phyloP scores from a whole-genome alignment of 2,113 vertebrate species.

The Chaetodon trifascialis region DNA sequence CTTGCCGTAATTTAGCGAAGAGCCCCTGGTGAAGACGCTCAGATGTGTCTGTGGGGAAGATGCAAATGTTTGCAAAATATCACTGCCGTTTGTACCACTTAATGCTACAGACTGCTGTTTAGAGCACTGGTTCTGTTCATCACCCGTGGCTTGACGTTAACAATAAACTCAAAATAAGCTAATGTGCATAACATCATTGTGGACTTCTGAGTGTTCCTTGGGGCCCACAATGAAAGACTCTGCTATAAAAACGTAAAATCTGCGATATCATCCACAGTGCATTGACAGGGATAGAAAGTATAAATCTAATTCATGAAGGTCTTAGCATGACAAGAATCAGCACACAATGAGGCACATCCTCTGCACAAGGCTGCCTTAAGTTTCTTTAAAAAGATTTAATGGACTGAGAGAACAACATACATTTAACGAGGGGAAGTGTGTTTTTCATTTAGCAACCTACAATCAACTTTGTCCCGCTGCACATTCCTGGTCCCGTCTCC shows the following conservation, averaged over 20 bases:
- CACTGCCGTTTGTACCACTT: background rate
- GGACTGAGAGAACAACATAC: slow-evolving; percentile 68
- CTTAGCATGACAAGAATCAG: slow-evolving; percentile 61
- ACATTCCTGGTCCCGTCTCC: slow-evolving; percentile 79
- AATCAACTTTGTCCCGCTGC: slow-evolving; percentile 79
- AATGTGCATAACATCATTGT: background rate
- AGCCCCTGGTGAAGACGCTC: slow-evolving; percentile 5
- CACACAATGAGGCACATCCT: slow-evolving; percentile 53
- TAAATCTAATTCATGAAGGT: slow-evolving; percentile 33
- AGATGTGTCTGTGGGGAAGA: slow-evolving; percentile 13
- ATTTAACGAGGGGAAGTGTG: slow-evolving; percentile 77
- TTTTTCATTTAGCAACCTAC: slow-evolving; percentile 81
- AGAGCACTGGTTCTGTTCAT: background rate
- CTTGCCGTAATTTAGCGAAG: slow-evolving; percentile 14
- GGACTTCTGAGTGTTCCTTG: background rate
- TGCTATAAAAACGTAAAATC: background rate
- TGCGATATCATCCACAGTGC: background rate
- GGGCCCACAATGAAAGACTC: background rate
- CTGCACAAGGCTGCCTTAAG: slow-evolving; percentile 58
- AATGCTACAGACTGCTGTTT: background rate
- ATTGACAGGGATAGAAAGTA: background rate
- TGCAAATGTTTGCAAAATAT: slow-evolving; percentile 3
- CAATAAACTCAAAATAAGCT: slow-evolving; percentile 8
- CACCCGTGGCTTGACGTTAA: background rate
- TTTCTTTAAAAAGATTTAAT: slow-evolving; percentile 75